Conservation (phyloP, 2,113 vertebrate species). For the Saimiri boliviensis region DNA sequence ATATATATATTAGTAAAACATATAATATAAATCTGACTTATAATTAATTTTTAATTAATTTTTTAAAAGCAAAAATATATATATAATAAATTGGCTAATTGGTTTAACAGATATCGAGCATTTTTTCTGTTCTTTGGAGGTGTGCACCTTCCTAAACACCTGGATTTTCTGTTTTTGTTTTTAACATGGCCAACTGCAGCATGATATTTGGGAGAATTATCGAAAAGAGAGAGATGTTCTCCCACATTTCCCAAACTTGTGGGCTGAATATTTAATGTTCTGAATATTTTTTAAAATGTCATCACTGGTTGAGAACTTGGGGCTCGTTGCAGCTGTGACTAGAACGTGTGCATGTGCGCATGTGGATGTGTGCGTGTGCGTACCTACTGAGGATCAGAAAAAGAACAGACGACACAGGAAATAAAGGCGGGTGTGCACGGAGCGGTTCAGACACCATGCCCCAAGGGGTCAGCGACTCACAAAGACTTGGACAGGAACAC, state of each 20-base stretch:
- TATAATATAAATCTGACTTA: not conserved
- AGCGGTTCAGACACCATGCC: rapidly evolving
- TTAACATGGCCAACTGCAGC: rapidly evolving
- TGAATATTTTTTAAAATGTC: not conserved
- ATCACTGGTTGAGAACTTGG: not conserved
- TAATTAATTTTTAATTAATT: not conserved
- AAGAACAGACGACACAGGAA: not conserved
- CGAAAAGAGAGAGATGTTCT: too few species aligned
- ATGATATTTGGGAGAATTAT: rapidly evolving
- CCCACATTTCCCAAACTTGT: rapidly evolving
- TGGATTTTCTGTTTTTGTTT: rapidly evolving
- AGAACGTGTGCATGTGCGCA: not conserved
- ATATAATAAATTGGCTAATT: not conserved
- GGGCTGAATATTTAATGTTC: not conserved
- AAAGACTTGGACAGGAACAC: not conserved
- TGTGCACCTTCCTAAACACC: rapidly evolving
- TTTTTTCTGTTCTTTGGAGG: not conserved
- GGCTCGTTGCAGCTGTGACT: rapidly evolving
- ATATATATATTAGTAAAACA: not conserved
- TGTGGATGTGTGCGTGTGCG: too few species aligned
- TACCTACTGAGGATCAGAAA: not conserved
- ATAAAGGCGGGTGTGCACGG: not conserved
- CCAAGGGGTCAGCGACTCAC: rapidly evolving
- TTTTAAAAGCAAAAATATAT: not conserved
- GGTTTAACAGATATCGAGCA: too few species aligned